These are phyloP conservation scores for Liolophura sinensis DNA, from an alignment of 1,140 invertebrate genomes.

Conservation along the genomic window DNA sequence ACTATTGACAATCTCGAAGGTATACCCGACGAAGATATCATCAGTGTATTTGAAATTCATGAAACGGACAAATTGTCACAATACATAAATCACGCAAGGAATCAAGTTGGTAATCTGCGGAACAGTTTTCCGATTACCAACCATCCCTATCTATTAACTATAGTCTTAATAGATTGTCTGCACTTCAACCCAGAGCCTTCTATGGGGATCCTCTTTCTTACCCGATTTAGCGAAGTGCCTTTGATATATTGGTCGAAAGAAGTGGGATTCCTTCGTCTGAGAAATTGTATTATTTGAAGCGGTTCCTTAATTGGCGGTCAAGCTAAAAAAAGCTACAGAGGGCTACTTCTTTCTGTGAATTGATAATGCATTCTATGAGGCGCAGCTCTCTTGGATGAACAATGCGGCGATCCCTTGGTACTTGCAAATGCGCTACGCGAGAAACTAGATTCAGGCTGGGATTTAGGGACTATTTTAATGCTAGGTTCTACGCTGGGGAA, in stretches of 20 bases:
- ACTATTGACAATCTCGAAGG: too few species aligned
- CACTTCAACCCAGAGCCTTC: too few species aligned
- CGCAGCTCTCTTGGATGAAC: slow-evolving; percentile 17
- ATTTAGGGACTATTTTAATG: slow-evolving; percentile 5
- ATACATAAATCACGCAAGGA: too few species aligned
- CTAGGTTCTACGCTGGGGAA: slow-evolving; percentile 12
- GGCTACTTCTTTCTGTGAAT: slow-evolving; percentile 17
- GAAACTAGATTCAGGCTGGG: slow-evolving; percentile 24
- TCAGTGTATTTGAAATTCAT: too few species aligned
- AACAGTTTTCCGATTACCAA: too few species aligned
- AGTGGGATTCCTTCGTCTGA: slow-evolving; percentile 78
- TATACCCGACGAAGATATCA: too few species aligned
- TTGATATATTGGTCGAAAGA: slow-evolving; percentile 81
- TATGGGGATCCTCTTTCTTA: too few species aligned
- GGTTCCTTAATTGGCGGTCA: slow-evolving; percentile 28
- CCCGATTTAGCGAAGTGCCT: slow-evolving; percentile 62
- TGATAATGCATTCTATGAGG: slow-evolving; percentile 20
- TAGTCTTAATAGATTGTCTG: too few species aligned
- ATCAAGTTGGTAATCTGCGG: too few species aligned
- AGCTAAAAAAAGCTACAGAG: slow-evolving; percentile 12
- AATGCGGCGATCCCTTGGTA: slow-evolving; percentile 21
- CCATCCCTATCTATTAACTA: too few species aligned
- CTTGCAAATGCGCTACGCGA: slow-evolving; percentile 16
- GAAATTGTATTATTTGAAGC: slow-evolving; percentile 41
- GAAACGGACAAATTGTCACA: too few species aligned